Evolutionary conservation across 2,888 invertebrate genomes (phyloP), one percentile per base, ranked within the genome.

Genomic region (Papilio protenor): DNA sequence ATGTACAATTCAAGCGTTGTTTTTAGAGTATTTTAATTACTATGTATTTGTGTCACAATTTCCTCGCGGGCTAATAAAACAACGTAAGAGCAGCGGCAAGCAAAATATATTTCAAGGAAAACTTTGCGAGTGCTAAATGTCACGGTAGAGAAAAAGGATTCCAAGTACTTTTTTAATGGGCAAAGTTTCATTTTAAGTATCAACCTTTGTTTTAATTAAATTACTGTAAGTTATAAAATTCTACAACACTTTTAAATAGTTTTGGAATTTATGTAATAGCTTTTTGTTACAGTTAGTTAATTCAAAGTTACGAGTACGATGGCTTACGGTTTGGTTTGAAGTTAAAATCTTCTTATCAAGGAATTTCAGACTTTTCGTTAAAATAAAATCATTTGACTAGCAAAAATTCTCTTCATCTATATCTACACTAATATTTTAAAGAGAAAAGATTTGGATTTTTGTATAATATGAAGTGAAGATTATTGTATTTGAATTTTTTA

Each of bases 201-300:
- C 40, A 64, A 64, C 18, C 33, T 64, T 64, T 64, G 33, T 64
- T 64, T 64, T 64, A 18, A 64, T 64, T 40, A 64, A 40, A 64
- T 40, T 10, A 64, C 76, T 69, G 27, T 27, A 33, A 73, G 66
- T 76, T 75, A 75, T 77, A 74, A 82, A 64, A 40, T 40, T 18
- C 8, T 18, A 64, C 18, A 64, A 27, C 23, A 33, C 23, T 64
- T 64, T 61, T 33, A 64, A 64, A 64, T 64, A 64, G 64, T n/a
- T 40, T 64, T 40, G 2, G 18, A 40, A 40, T 59, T 59, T 23
- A n/a, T 18, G 1, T n/a, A 64, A 64, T n/a, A 64, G 8, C 33
- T 6, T 33, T 64, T n/a, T 64, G 8, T 40, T 40, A 61, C 27
- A 64, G 33, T 64, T 18, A 64, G 33, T 10, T 33, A 64, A 2